phyloP scores from a whole-genome alignment of 2,888 invertebrate genomes.

The Drosophila leonis region DNA sequence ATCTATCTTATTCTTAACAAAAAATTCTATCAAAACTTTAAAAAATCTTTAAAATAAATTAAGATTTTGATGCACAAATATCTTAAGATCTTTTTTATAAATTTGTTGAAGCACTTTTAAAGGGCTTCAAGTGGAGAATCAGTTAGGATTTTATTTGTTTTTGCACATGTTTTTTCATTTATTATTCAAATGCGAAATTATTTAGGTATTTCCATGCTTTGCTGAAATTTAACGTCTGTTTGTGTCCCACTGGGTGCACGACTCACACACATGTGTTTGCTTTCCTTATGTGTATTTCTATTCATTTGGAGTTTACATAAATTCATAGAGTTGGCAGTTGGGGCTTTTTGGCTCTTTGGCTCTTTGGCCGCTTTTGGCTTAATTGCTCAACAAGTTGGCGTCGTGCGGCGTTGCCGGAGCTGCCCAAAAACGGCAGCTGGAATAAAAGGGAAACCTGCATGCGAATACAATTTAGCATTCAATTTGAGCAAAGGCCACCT shows the following conservation, averaged over 20 bases:
- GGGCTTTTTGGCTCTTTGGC: conserved; percentile 23
- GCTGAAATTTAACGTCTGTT: not conserved
- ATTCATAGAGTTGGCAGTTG: conserved; percentile 53
- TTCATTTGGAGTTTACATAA: conserved; percentile 57
- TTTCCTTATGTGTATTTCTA: conserved; percentile 21
- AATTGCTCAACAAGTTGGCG: conserved; percentile 77
- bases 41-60: not conserved
- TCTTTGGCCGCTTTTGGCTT: conserved; percentile 44
- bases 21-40: not conserved
- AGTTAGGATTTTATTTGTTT: not conserved
- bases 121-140: not conserved
- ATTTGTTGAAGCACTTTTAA: not conserved
- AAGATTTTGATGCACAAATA: not conserved
- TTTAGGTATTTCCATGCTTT: conserved; percentile 8
- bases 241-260: conserved; percentile 6
- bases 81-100: not conserved
- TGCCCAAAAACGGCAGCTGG: not conserved
- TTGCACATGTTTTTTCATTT: not conserved
- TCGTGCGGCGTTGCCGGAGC: conserved; percentile 48
- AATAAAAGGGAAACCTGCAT: conserved; percentile 14
- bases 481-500: conserved; percentile 48
- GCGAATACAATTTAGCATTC: conserved; percentile 46
- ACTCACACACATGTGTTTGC: not conserved
- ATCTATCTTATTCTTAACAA: not conserved
- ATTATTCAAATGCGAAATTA: conserved; percentile 11